Percentiles rank a stretch among this genome's conserved stretches.
Conservation (phyloP, 53 echinoderm and acorn worm species). For the Hippasteria phrygiana region DNA sequence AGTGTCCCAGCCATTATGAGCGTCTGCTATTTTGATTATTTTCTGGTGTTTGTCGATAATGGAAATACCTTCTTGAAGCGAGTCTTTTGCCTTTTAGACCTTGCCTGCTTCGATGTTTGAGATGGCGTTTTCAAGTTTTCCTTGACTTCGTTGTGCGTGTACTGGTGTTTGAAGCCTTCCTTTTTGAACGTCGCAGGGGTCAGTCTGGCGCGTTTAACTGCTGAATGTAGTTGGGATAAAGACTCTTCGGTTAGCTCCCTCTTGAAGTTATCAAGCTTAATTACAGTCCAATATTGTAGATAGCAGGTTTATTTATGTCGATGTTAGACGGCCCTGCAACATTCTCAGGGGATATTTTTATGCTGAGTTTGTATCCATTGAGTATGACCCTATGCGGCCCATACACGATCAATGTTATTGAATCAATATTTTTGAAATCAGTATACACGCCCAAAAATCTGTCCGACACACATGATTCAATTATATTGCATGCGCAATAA, state of each 20-base stretch:
- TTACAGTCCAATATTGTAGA: not conserved
- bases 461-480: too few relatives aligned
- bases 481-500: too few relatives aligned
- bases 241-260: conserved; percentile 32
- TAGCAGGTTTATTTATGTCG: not conserved
- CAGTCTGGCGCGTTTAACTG: conserved; percentile 25
- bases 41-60: conserved; percentile 51
- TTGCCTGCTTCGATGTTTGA: too few relatives aligned
- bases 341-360: not conserved
- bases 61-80: conserved; percentile 35
- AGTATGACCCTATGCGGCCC: too few relatives aligned
- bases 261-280: conserved; percentile 23
- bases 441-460: too few relatives aligned
- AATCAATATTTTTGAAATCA: too few relatives aligned
- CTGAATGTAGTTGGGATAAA: not conserved
- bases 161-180: conserved; percentile 53
- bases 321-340: not conserved
- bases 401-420: too few relatives aligned
- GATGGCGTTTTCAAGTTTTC: too few relatives aligned
- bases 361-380: not conserved
- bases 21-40: conserved; percentile 41
- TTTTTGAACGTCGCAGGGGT: conserved; percentile 15
- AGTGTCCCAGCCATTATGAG: conserved; percentile 28
- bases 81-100: conserved; percentile 31
- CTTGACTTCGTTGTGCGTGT: conserved; percentile 50